Base-by-base conservation (phyloP, 2,888 invertebrate species). In the Melieria picta region DNA sequence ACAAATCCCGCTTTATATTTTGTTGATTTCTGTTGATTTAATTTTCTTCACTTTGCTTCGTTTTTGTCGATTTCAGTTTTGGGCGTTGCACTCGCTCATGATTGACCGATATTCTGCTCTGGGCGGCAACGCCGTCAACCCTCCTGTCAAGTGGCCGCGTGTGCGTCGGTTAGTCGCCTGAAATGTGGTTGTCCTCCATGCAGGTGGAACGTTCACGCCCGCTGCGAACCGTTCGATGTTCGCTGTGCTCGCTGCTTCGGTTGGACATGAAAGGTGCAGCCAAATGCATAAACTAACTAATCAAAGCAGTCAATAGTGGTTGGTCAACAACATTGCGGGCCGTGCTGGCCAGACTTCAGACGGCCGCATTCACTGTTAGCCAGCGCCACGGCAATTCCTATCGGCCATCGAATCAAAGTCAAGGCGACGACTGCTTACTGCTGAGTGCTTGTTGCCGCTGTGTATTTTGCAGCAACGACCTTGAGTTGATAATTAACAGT, bases 41-140 rank as follows among this genome's bases (percentile, higher is more conserved):
- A 30, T 30, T 30, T 52, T 52, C n/a, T 52, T 7, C 13, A 9
- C 11, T 10, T 50, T 50, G 50, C 6, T 6, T 52, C 13, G 11
- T 4, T 5, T 52, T 52, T 52, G 11, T 9, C n/a, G 11, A n/a
- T 5, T 52, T 6, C 52, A 52, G 5, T 52, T n/a, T 4, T 61
- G 61, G 61, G 46, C n/a, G 13, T 45, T 46, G 43, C 46, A n/a
- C 6, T 47, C 16, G 6, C 65, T 56, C 57, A 45, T 57, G 57
- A 55, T 55, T 65, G 56, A 57, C 46, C 47, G 57, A 30, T 47
- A 65, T 46, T 45, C 30, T 46, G 5, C 65, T 16, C 30, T 47
- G 45, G 52, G 55, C 47, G 57, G 47, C 57, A 57, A 7, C 46
- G 13, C 5, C 7, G 10, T n/a, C n/a, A 13, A 52, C 52, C 11